Base-by-base conservation (phyloP, 64 coral and sea anemone genomes). In the Hydrozoanthus tunicans region DNA sequence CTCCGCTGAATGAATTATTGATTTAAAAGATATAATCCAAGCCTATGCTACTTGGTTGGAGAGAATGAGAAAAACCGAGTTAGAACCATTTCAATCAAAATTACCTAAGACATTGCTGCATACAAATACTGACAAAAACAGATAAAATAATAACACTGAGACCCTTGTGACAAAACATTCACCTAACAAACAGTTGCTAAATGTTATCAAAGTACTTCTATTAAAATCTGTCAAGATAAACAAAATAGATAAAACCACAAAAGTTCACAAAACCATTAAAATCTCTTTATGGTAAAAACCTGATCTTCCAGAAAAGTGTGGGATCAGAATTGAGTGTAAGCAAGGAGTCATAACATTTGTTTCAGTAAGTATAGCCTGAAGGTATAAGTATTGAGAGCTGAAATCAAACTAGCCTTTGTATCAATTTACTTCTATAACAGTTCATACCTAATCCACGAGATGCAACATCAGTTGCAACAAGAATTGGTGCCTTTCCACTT, bases 381-480 rank as follows among this genome's bases (percentile, higher is more conserved):
- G 20, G 20, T 20, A 20, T 20, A 20, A 20, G 20, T 20, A 20
- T 20, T 20, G 20, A 20, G 20, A 20, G 20, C 20, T 20, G 20
- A 20, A 20, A 20, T 20, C 20, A 20, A 20, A 20, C 20, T 20
- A 20, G 20, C 20, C 20, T 20, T 20, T 20, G 20, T 10, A 73
- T 27, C 5, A 75, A 11, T 52, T 75, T 43, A 7, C 8, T 75
- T 8, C 3, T 3, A 75, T 3, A 0, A 9, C 83, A 59, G 60
- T 25, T 73, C 94, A 93, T 92, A 99, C 97, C 97, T 96, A 99
- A 89, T 62, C 97, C 97, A 81, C 97, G 70, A 0, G 97, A 99
- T 10, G 97, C 97, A 90, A 99, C 97, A 95, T 99, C 97, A 90
- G 97, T 99, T 88, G 97, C 97, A 83, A 99, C 94, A 9, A 99